Evolutionary conservation across 2,797 vertebrate species (phyloP), one percentile per base, ranked within the genome.

Genomic region (Phoeniculus purpureus): DNA sequence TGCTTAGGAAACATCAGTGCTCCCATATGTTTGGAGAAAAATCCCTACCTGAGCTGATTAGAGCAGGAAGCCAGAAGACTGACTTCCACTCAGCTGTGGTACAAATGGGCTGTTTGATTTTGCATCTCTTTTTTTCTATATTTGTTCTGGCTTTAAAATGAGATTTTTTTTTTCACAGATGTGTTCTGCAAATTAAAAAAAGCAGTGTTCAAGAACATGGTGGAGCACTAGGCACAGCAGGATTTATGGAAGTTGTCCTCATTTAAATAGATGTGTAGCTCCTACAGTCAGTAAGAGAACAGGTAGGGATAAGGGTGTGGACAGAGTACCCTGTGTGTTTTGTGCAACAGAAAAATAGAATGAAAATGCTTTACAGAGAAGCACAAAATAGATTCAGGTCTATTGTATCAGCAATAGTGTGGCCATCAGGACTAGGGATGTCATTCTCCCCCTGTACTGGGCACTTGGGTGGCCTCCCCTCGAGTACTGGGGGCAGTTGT

Each of bases 161-260:
- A 52, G 15, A 8, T 26, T 70, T 26, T 70, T 58, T 81, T 25
- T 78, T 72, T 67, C 32, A 62, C 27, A 51, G 21, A 3, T 47
- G 9, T 29, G 78, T 16, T 34, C 37, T 55, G 27, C 50, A 50
- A 56, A 32, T 67, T 56, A 43, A 40, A 12, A 62, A 65, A 6
- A 14, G 13, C 3, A 11, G 5, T 16, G 2, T 34, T 71, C 16
- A 55, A 25, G 45, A 15, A 29, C 2, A 2, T 5, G 22, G 22
- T 54, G 51, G 55, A 66, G 74, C 67, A 8, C 27, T 19, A 4
- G 8, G 12, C 18, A 29, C 6, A 29, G 59, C 31, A 47, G 23
- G n/a, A 1, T 0, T 2, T 23, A 10, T 31, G 23, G 48, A 65
- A 68, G 3, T 37, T 43, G 43, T 43, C 4, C 8, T n/a, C 45